These are phyloP conservation scores for Anoplopoma fimbria DNA, from an alignment of 2,113 vertebrate species.

Conservation along the genomic window DNA sequence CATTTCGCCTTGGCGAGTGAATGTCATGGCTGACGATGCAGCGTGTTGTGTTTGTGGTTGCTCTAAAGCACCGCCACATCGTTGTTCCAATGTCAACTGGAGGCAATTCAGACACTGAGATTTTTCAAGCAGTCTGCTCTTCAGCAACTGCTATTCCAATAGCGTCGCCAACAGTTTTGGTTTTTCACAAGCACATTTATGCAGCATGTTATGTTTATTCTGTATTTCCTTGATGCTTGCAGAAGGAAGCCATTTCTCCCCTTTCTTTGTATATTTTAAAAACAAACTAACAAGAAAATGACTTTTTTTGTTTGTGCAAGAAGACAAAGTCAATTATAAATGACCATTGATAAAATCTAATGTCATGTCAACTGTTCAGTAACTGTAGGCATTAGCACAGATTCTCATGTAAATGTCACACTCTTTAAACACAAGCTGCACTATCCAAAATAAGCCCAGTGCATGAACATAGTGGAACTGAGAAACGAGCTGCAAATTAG, in stretches of 20 bases:
- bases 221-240: no score
- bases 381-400: not conserved
- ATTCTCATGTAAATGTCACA: no score
- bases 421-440: not conserved
- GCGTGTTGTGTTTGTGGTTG: not conserved
- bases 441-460: not conserved
- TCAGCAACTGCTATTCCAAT: not conserved
- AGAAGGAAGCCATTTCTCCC: not conserved
- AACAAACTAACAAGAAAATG: not conserved
- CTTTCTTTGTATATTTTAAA: no score
- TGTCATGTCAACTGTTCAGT: not conserved
- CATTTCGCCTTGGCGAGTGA: no score
- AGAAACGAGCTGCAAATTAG: not conserved
- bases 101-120: not conserved
- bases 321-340: constrained; percentile 5
- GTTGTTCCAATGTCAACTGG: not conserved
- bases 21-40: no score
- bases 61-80: not conserved
- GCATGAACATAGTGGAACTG: not conserved
- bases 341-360: not conserved
- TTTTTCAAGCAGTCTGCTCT: not conserved
- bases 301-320: not conserved
- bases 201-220: not conserved
- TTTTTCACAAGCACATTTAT: not conserved
- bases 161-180: not conserved